phyloP scores from a whole-genome alignment of 2,888 invertebrate species.

The Cantharis lateralis region DNA sequence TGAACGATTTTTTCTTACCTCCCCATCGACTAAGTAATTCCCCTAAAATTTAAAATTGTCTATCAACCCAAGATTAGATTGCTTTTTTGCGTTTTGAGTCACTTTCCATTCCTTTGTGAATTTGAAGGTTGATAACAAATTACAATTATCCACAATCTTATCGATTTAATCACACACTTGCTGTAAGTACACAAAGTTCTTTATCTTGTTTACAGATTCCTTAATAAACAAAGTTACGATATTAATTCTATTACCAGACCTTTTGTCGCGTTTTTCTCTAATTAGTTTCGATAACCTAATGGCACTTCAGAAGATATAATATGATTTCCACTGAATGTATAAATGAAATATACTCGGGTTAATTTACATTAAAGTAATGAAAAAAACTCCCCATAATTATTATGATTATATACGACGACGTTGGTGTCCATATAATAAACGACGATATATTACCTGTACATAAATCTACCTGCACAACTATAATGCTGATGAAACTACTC shows the following conservation, averaged over 20 bases:
- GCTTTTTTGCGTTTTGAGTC: neutral
- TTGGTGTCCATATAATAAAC: neutral
- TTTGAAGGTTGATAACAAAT: neutral
- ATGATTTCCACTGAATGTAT: neutral
- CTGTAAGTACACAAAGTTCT: neutral
- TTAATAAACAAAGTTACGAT: neutral
- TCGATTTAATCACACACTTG: neutral
- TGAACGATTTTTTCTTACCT: neutral
- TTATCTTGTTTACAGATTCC: slow-evolving; percentile 8
- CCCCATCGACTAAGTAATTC: neutral
- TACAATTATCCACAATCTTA: neutral
- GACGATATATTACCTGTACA: neutral
- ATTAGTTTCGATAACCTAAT: neutral
- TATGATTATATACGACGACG: neutral
- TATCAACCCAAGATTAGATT: neutral
- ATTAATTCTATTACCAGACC: neutral
- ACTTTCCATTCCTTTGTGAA: neutral
- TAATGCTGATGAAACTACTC: neutral
- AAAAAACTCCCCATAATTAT: neutral
- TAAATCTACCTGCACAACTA: neutral
- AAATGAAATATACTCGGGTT: neutral
- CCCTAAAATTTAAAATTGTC: neutral
- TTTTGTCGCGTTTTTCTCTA: neutral
- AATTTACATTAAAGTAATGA: neutral
- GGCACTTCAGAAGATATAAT: neutral